Base-by-base conservation (phyloP, 2,888 invertebrate genomes). In the Thymelicus lineola region DNA sequence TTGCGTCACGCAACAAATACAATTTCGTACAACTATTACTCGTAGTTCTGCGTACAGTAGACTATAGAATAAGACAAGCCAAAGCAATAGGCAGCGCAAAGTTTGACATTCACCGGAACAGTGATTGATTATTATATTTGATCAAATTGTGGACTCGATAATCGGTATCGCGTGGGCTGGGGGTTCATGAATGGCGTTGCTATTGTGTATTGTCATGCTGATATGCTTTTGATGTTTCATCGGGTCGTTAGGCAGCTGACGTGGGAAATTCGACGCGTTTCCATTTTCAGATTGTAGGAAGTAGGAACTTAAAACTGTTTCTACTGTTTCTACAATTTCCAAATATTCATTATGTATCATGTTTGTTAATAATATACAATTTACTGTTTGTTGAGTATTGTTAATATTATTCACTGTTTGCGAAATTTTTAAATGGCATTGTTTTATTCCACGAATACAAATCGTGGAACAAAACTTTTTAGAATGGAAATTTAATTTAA, bases 61-160 rank as follows among this genome's bases (percentile, higher is more conserved):
- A 50, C 17, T 50, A 17, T 28, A 28, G 7, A 55, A 28, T 55
- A 35, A 55, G 57, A 57, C 57, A 57, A 57, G 55, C 12, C 14
- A 14, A 15, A 50, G 53, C 28, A 55, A 12, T 15, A 14, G 28
- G 12, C 9, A 12, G n/a, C 1, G 58, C 38, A 7, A 58, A 58
- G 36, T 58, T 58, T 38, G 38, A 58, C 38, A 15, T 58, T 38
- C 15, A 58, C 38, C 58, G 58, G 58, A 36, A 38, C 38, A 58
- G 2, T 58, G 58, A 58, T 58, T 58, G 58, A 58, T 58, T 55
- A 58, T 58, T 55, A 38, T 58, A 38, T 38, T 58, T 38, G 38
- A 58, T 38, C 38, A 38, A 58, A 58, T 15, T 36, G 38, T 58
- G 15, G 58, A 10, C 58, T 38, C 12, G 17, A 15, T 38, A 38